phyloP scores from a whole-genome alignment of 2,797 vertebrate genomes.

The Acridotheres tristis region DNA sequence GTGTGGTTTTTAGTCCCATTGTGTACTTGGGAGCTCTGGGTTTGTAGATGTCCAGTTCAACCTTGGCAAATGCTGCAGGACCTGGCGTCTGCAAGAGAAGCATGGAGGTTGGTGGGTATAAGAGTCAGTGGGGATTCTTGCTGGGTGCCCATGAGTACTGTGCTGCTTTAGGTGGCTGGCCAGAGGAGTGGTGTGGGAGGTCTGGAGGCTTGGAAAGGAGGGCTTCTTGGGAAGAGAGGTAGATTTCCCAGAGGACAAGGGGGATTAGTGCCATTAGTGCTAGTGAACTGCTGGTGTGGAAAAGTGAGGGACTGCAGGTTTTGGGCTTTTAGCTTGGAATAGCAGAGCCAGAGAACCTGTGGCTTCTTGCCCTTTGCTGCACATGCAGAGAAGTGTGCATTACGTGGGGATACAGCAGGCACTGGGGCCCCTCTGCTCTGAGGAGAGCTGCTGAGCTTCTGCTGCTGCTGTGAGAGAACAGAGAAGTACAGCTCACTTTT shows the following conservation, averaged over 20 bases:
- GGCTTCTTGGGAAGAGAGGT: neutral
- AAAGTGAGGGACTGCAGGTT: neutral
- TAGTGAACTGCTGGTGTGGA: no score
- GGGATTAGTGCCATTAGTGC: accelerated
- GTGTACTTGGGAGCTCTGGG: neutral
- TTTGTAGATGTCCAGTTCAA: neutral
- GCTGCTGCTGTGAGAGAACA: neutral
- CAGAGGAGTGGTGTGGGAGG: neutral
- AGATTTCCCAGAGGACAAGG: neutral
- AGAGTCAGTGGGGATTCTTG: neutral
- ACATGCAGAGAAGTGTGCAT: accelerated
- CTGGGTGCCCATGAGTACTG: accelerated
- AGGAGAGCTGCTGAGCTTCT: neutral
- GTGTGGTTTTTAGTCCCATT: neutral
- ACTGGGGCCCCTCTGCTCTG: neutral
- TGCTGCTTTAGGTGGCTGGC: neutral
- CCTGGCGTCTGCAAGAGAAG: neutral
- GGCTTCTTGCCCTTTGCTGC: neutral
- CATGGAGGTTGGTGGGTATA: neutral
- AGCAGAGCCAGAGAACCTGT: neutral
- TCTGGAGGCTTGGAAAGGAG: neutral
- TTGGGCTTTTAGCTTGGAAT: accelerated
- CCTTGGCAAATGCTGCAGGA: accelerated
- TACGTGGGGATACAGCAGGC: accelerated
- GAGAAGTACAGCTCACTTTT: neutral